These are phyloP conservation scores for Apodemus speciosus DNA, from an alignment of 2,113 vertebrate genomes.

Conservation along the genomic window DNA sequence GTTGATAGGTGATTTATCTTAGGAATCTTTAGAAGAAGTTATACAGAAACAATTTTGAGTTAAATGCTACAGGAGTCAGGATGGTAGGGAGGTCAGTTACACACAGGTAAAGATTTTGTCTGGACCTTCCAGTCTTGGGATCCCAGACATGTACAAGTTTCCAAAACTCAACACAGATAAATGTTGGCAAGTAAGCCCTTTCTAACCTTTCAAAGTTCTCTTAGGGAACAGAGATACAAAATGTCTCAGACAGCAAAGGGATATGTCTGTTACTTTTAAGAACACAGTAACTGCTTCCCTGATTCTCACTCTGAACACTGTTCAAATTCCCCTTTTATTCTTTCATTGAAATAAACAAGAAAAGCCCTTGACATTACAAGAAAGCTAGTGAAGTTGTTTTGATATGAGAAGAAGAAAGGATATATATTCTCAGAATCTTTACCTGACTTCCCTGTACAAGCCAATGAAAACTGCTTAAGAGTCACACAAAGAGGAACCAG, in stretches of 20 bases:
- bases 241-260: background rate
- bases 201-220: background rate
- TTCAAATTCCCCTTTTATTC: background rate
- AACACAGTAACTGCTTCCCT: background rate
- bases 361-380: background rate
- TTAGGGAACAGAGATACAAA: background rate
- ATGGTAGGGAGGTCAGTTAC: background rate
- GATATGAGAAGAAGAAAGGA: conserved; percentile 1
- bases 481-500: background rate
- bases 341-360: background rate
- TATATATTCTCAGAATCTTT: background rate
- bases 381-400: conserved; percentile 17
- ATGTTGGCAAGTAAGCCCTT: background rate
- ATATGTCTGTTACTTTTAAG: background rate
- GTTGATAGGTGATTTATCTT: background rate
- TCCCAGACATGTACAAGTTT: background rate
- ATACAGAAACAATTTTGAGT: conserved; percentile 15
- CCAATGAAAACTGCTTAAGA: background rate
- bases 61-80: background rate
- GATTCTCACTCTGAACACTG: background rate
- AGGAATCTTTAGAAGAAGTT: background rate
- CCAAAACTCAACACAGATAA: background rate
- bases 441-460: background rate
- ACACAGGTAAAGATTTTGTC: background rate
- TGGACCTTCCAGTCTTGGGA: background rate